Evolutionary conservation across 1,140 invertebrate genomes (phyloP), one percentile per base, ranked within the genome.

Genomic region (Pseudobourletiella spinata): DNA sequence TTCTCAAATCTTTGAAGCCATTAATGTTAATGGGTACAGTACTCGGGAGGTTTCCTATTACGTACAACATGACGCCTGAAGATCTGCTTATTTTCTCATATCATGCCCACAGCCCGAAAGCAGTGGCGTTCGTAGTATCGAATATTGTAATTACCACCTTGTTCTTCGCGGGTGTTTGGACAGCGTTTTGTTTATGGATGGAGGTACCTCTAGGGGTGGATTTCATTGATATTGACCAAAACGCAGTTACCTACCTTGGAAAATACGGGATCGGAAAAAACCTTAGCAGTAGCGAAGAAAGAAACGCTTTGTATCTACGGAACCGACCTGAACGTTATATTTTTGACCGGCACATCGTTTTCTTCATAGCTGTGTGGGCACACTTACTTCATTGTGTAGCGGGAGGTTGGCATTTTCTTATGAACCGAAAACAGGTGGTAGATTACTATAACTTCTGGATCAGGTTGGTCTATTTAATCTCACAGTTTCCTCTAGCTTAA

Each of bases 381-480:
- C 11, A 14, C 3, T 56, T 66, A 8, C n/a, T 59, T 25, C 60
- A 63, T 24, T 16, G 22, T 25, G 2, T 24, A n/a, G 55, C 63
- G 18, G 16, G 22, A n/a, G 42, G 59, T 16, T 22, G 57, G 8
- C 15, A 28, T 8, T 26, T 67, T 16, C 29, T 59, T 3, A 0
- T 18, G 8, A 55, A 57, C 18, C 51, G 52, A n/a, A 22, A 51
- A 6, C 57, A 50, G 32, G 52, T 63, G 16, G 65, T 51, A 1
- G 51, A 60, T 24, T 67, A 57, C 30, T 44, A 63, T 3, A 63
- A 25, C 18, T 63, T 63, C 22, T 67, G 65, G 65, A 48, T 46
- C 2, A 48, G 35, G 63, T 65, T 39, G 3, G 16, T n/a, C n/a
- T n/a, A n/a, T n/a, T n/a, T n/a, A n/a, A n/a, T n/a, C n/a, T n/a